A percentile compares a stretch with the other conserved stretches of the same genome.
Evolutionary conservation across 2,113 vertebrate genomes (phyloP).

Genomic region (Rattus norvegicus): GRCr8 NC_086038.1:33449001-33449500

Average conservation of each 20-base stretch:
- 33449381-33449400: conserved; percentile 89
- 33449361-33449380: conserved; percentile 90
- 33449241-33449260: conserved; percentile 87
- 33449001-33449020: no score
- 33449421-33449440: conserved; percentile 91
- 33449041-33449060: not conserved
- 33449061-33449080: not conserved
- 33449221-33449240: conserved; percentile 49
- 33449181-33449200: not conserved
- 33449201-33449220: not conserved
- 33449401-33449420: conserved; percentile 91
- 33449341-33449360: conserved; percentile 91
- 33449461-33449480: conserved; percentile 86
- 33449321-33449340: conserved; percentile 91
- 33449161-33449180: not conserved
- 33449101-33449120: not conserved
- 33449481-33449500: conserved; percentile 86
- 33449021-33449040: no score
- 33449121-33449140: not conserved
- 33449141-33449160: conserved; percentile 14
- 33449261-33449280: conserved; percentile 92
- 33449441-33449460: conserved; percentile 93
- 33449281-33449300: conserved; percentile 92
- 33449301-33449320: conserved; percentile 93
- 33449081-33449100: conserved; percentile 21